Conservation (phyloP, 2,797 vertebrate species). For the Streptopelia turtur region DNA sequence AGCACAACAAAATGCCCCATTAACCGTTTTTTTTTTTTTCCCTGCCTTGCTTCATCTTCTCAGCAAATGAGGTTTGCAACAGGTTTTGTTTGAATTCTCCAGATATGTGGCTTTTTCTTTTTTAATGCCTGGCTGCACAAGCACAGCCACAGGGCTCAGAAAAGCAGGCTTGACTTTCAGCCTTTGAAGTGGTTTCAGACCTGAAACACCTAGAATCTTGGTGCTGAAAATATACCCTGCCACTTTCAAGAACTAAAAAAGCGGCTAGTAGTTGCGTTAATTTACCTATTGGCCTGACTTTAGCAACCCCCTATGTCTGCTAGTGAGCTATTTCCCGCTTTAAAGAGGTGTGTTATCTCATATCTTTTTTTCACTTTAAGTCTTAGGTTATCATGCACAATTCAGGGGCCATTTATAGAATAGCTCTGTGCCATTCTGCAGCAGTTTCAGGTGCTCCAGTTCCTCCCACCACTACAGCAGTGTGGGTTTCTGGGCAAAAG, state of each 20-base stretch:
- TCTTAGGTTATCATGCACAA: not conserved
- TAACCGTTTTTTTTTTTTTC: not conserved
- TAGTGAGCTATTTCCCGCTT: not conserved
- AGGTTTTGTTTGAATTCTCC: not conserved
- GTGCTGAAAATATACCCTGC: not conserved
- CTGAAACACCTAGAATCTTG: not conserved
- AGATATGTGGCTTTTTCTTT: not conserved
- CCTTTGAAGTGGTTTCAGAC: not conserved
- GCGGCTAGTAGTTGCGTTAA: not conserved
- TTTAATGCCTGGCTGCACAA: not conserved
- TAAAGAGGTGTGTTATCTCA: rapidly evolving
- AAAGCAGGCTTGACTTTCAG: not conserved
- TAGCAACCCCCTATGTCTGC: not conserved
- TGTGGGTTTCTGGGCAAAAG: not conserved
- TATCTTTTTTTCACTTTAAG: not conserved
- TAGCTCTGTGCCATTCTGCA: not conserved
- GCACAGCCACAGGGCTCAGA: not conserved
- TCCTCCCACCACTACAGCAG: not conserved
- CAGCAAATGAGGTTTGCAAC: not conserved
- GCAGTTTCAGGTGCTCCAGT: not conserved
- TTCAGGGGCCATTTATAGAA: not conserved
- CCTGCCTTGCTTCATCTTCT: not conserved
- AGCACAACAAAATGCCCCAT: not conserved
- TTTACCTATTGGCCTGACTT: not conserved
- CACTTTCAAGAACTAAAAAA: constrained; percentile 16